Evolutionary conservation across 2,113 vertebrate species (phyloP), one percentile per base, ranked within the genome.

Genomic region (Spermophilus dauricus): DNA sequence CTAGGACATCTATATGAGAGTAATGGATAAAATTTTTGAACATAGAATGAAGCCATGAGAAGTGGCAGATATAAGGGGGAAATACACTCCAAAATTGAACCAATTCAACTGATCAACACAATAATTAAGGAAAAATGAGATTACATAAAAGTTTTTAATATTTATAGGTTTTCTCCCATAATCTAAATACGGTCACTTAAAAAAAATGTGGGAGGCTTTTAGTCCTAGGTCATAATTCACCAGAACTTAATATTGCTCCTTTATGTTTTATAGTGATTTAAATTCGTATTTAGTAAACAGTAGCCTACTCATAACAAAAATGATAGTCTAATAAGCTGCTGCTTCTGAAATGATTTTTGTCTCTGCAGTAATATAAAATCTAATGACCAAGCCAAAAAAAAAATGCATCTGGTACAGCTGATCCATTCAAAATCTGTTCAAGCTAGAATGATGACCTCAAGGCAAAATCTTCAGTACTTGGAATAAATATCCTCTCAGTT

Each of bases 351-450:
- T 51, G 67, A 87, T 90, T 95, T 94, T 88, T 92, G 51, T 93
- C 72, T 96, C 84, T 92, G n/a, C 11, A 93, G 67, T 82, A 87
- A 95, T 69, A 91, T 63, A 92, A 94, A 97, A 94, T 94, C 83
- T 95, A 97, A 96, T 95, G 92, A 87, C 1, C 17, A 97, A 86
- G 28, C 42, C 12, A 82, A 94, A 92, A n/a, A 83, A 85, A 76
- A 92, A 96, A 72, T 53, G 34, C 32, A 89, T 86, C 34, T 92
- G 72, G 37, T 94, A 51, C 61, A 96, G 84, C 53, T 88, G 80
- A 94, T 96, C 51, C 42, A 56, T 81, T 95, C 81, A 88, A 83
- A 96, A 63, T 78, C 73, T 93, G 28, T 39, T 73, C 67, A 86
- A n/a, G 48, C n/a, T 39, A 16, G 32, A 87, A 85, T 58, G 26